Evolutionary conservation across 2,888 invertebrate genomes (phyloP), one percentile per base, ranked within the genome.

Genomic region (Andrena camellia): DNA sequence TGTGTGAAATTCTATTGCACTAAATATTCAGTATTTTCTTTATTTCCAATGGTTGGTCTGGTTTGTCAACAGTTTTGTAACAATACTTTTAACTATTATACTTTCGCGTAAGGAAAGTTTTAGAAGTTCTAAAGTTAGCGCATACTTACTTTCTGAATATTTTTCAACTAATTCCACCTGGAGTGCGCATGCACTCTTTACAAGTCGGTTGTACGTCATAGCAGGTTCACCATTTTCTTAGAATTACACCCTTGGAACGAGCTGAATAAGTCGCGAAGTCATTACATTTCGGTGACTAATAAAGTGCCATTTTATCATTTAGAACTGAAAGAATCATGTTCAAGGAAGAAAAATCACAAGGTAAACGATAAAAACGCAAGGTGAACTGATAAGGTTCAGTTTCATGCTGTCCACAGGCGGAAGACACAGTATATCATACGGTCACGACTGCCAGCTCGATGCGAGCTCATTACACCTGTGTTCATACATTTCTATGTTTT

Each of bases 381-480:
- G 63, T n/a, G 59, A 62, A 67, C 35, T 26, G 75, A 78, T 70
- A 72, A 35, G 29, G 17, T 31, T 63, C 57, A 78, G 60, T 76
- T 84, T 71, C 66, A 35, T 54, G 77, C 69, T 76, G 75, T 69
- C 78, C 35, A 64, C 81, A 74, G 73, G 57, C 78, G 78, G 84
- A 83, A 84, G 64, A 29, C 70, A 35, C 17, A 1, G 42, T 71
- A 57, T n/a, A 70, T 82, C 74, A 63, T 10, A 13, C 26, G n/a
- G 4, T 23, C 31, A 20, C 73, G 20, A 69, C 79, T 71, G 26
- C n/a, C 10, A 10, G 54, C 66, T 72, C 35, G 48, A 63, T 67
- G 59, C n/a, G 69, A 59, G 70, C 71, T 78, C 76, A 62, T 81
- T 78, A 57, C 64, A 75, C 26, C 5, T 26, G 26, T 59, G 67